Base-by-base conservation (phyloP, 2,797 vertebrate genomes). In the Danio kyathit region DNA sequence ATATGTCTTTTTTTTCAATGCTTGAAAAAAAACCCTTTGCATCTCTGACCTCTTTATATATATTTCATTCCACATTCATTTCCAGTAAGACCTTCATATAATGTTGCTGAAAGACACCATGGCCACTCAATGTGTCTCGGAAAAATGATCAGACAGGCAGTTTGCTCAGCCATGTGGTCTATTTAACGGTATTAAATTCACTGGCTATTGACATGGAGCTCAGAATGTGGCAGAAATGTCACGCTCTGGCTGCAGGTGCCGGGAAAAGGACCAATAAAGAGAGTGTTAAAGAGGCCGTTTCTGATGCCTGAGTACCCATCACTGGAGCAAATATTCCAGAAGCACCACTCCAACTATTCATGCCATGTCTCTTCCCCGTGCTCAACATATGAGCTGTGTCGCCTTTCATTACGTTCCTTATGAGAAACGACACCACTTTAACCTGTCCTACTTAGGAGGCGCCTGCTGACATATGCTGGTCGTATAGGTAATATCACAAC, bases 401-500 rank as follows among this genome's bases (percentile, higher is more conserved):
- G 76, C 48, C 74, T 64, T 63, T 48, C 74, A 82, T 82, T 77
- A 82, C 76, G 48, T 72, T 76, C 29, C 43, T 56, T 72, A 65
- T 76, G 74, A 82, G 12, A 82, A 82, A 82, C 21, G 40, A 82
- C 74, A 71, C 56, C 80, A 76, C 41, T 77, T 82, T 82, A 71
- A 52, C 56, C 71, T 51, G 72, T 40, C 73, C 63, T 67, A 69
- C 80, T 70, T 60, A 81, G 38, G 57, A 63, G 9, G 49, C 17
- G 13, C 51, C 6, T 51, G 38, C 63, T 64, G 80, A 70, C 16
- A 44, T 82, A 70, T 61, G 57, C 70, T 56, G 41, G 41, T 41
- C 51, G 3, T 60, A 60, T 43, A 60, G 65, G 44, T 80, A 65
- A 57, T 74, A 74, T 74, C 16, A 14, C 49, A 40, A 61, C 46